Evolutionary conservation across 2,888 invertebrate genomes (phyloP), one percentile per base, ranked within the genome.

Genomic region (Megaustenia siamemsis): DNA sequence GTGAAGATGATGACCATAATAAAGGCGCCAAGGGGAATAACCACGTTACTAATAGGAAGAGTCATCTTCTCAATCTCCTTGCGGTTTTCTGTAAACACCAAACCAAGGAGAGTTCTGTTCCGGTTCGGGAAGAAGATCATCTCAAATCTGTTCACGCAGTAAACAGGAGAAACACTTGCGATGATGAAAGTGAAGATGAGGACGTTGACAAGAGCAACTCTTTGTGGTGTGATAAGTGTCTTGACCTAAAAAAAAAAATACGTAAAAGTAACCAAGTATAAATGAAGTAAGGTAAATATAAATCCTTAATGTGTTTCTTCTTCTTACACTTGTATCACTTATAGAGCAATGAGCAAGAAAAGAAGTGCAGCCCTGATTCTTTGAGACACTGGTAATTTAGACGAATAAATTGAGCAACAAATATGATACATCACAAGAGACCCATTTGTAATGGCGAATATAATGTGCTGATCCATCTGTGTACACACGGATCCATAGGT

Each of bases 1-100:
- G 71, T 73, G 15, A 43, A 56, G 32, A 77, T n/a, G 56, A 77
- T 60, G 21, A 77, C 77, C 8, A 38, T n/a, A 2, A 77, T 10
- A 40, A 77, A 77, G 12, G 77, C 56, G 24, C 56, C 53, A 6
- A 56, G 2, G 32, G 77, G 56, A 60, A 77, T 77, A 28, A 73
- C 28, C 0, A 73, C 45, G 28, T 45, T 45, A 24, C 40, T 77
- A 1, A 38, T 53, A 12, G 43, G 24, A 32, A 60, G n/a, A 56
- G 60, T n/a, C 38, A 60, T 10, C 10, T 35, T 77, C n/a, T 77
- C 77, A 3, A 77, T 38, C 1, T 56, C 35, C 8, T 12, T 2
- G 3, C 53, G 53, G n/a, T 15, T 38, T 1, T 77, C 77, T 1
- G 60, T 56, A 35, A 56, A 77, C 12, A 77, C n/a, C 15, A 77